Evolutionary conservation across 2,888 invertebrate genomes (phyloP).

Genomic region (Perizoma affinitatum): DNA sequence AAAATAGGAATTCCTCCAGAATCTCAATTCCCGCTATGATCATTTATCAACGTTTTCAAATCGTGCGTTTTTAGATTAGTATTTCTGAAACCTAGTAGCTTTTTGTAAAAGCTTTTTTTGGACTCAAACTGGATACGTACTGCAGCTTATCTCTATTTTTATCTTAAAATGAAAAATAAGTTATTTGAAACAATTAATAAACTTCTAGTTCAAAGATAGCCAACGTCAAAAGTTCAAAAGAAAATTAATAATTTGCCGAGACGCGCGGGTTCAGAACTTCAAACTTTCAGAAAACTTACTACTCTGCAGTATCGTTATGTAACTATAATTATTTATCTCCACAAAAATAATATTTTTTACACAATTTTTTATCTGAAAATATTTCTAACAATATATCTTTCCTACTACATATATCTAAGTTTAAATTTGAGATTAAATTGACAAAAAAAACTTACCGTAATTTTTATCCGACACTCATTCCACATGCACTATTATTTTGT

Average conservation of each 20-base stretch:
- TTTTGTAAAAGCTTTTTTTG: background rate
- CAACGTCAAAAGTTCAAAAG: conserved; percentile 6
- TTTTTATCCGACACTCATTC: conserved; percentile 32
- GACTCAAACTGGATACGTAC: background rate
- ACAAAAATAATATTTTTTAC: background rate
- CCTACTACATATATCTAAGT: no score
- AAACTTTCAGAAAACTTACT: conserved; percentile 11
- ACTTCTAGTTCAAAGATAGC: background rate
- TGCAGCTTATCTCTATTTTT: no score
- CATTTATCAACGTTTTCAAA: no score
- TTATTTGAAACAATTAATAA: background rate
- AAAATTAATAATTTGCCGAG: conserved; percentile 9
- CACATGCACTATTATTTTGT: conserved; percentile 23
- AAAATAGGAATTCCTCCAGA: no score
- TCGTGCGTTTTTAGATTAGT: no score
- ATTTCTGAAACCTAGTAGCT: no score
- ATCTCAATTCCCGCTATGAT: no score
- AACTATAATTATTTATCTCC: background rate
- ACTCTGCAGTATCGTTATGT: conserved; percentile 2
- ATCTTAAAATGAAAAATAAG: no score
- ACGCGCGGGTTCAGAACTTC: background rate
- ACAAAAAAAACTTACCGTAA: conserved; percentile 27
- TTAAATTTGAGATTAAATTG: no score
- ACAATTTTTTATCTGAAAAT: no score
- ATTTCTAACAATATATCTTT: no score